Percentiles rank a stretch among this genome's conserved stretches.
These are phyloP conservation scores for Pollenia amentaria DNA, from an alignment of 2,888 invertebrate genomes.

Conservation along the genomic window DNA sequence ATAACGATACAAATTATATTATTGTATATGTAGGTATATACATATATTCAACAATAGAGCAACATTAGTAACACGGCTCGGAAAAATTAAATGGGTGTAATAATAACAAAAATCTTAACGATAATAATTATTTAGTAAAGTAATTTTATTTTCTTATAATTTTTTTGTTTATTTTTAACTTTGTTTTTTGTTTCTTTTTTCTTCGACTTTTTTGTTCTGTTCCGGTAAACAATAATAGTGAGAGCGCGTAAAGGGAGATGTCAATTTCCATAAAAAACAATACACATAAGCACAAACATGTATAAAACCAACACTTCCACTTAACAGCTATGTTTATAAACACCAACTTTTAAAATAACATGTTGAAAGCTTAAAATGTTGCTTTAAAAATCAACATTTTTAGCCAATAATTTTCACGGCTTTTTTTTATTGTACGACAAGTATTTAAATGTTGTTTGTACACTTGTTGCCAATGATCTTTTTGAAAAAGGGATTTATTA, in stretches of 20 bases:
- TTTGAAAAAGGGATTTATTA: conserved; percentile 54
- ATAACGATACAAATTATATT: conserved; percentile 60
- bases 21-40: conserved; percentile 45
- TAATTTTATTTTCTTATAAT: conserved; percentile 23
- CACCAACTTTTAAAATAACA: conserved; percentile 55
- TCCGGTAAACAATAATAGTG: conserved; percentile 67
- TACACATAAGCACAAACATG: conserved; percentile 15
- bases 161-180: conserved; percentile 28
- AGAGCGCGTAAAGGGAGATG: conserved; percentile 56
- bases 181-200: conserved; percentile 56
- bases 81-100: conserved; percentile 59
- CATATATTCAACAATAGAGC: conserved; percentile 47
- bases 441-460: conserved; percentile 25
- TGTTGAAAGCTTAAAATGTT: background rate
- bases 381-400: conserved; percentile 24
- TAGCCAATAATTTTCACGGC: conserved; percentile 39
- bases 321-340: conserved; percentile 32
- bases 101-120: conserved; percentile 68
- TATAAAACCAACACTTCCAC: background rate
- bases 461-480: conserved; percentile 70
- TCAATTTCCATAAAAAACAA: conserved; percentile 67
- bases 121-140: conserved; percentile 62
- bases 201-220: conserved; percentile 42
- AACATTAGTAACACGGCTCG: conserved; percentile 46
- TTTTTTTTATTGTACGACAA: conserved; percentile 27